A percentile compares a stretch with the other conserved stretches of the same genome.
Evolutionary conservation across 2,888 invertebrate species (phyloP).

Genomic region (Dorcus hopei): DNA sequence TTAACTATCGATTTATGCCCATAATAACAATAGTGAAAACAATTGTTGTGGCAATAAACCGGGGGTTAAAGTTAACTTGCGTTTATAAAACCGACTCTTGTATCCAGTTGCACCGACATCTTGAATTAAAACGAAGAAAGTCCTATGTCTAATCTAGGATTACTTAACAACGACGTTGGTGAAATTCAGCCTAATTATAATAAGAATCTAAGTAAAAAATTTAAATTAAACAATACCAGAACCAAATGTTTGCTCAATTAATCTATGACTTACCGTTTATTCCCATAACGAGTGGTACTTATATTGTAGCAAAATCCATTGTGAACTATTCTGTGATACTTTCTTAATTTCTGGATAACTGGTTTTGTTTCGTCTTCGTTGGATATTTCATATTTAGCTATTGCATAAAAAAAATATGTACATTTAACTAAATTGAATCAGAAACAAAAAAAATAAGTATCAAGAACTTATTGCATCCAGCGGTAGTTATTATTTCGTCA

Average conservation of each 20-base stretch:
- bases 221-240: neutral
- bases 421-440: neutral
- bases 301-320: conserved; percentile 35
- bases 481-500: too few species aligned
- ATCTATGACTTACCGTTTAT: conserved; percentile 9
- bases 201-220: neutral
- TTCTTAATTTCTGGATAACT: conserved; percentile 3
- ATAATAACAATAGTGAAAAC: too few species aligned
- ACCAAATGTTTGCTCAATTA: neutral
- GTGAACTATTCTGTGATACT: conserved; percentile 24
- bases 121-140: too few species aligned
- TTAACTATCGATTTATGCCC: neutral
- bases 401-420: conserved; percentile 3
- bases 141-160: neutral
- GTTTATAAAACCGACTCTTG: too few species aligned
- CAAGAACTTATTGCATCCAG: neutral
- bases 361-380: neutral
- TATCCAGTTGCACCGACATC: too few species aligned
- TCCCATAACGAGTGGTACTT: conserved; percentile 17
- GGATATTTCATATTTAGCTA: conserved; percentile 2
- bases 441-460: neutral
- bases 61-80: too few species aligned
- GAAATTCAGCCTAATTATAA: too few species aligned
- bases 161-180: too few species aligned
- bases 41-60: too few species aligned